Percentiles rank a stretch among this genome's conserved stretches.
Conservation (phyloP, 2,888 invertebrate species). For the Macrosiphum euphorbiae region DNA sequence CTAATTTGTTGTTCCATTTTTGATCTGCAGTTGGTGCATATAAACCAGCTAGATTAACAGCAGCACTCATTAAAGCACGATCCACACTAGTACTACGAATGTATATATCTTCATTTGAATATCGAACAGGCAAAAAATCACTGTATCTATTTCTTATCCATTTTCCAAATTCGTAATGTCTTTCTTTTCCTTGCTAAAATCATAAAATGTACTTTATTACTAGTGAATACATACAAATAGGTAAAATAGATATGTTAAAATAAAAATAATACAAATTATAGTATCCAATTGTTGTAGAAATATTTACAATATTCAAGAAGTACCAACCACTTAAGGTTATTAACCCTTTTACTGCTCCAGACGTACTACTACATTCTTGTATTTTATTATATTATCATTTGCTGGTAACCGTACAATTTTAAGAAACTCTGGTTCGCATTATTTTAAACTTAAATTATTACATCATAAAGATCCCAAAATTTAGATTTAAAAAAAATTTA, state of each 20-base stretch:
- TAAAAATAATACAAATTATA: background rate
- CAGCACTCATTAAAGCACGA: constrained; percentile 81
- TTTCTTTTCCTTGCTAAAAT: constrained; percentile 76
- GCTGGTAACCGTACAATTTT: too few species aligned
- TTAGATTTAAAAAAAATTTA: too few species aligned
- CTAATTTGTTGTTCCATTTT: constrained; percentile 73
- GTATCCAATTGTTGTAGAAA: background rate
- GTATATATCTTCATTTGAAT: constrained; percentile 75
- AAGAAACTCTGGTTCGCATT: too few species aligned
- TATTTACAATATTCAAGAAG: background rate
- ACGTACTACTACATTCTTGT: too few species aligned
- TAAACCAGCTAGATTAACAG: constrained; percentile 79
- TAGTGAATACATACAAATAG: background rate
- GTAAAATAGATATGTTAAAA: background rate
- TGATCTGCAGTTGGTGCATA: constrained; percentile 76
- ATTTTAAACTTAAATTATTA: too few species aligned
- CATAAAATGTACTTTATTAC: constrained; percentile 15
- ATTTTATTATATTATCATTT: too few species aligned
- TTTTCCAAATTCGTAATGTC: constrained; percentile 78
- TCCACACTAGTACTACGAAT: constrained; percentile 82
- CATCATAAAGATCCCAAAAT: too few species aligned
- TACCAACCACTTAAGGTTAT: background rate
- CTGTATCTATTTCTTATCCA: constrained; percentile 78
- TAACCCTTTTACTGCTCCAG: background rate
- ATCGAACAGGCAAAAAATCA: constrained; percentile 75